Evolutionary conservation across 2,888 invertebrate genomes (phyloP).

Genomic region (Ormyrus pomaceus): DNA sequence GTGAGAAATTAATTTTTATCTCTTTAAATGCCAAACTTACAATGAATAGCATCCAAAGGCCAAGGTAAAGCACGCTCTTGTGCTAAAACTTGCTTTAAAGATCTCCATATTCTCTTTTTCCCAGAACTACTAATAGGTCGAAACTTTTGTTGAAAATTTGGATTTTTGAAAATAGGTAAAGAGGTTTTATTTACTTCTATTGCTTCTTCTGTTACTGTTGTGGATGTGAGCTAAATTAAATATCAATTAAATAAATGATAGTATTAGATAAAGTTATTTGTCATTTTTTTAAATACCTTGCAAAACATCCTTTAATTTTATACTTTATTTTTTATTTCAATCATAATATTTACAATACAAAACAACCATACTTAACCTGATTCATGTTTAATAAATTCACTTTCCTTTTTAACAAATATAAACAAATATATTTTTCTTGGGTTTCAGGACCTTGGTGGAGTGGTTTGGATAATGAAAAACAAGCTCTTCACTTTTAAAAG

Average conservation of each 20-base stretch:
- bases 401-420: no score
- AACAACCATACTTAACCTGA: neutral
- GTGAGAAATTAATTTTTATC: slow-evolving; percentile 36
- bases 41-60: slow-evolving; percentile 86
- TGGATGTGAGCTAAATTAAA: slow-evolving; percentile 3
- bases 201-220: slow-evolving; percentile 70
- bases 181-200: slow-evolving; percentile 67
- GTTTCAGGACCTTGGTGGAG: no score
- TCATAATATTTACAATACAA: neutral
- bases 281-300: no score
- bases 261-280: no score
- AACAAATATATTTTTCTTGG: no score
- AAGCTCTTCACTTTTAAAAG: no score
- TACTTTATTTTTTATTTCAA: neutral
- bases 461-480: no score
- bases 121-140: slow-evolving; percentile 70
- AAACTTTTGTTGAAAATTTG: slow-evolving; percentile 70
- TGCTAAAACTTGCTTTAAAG: slow-evolving; percentile 90
- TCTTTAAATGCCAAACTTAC: slow-evolving; percentile 76
- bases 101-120: slow-evolving; percentile 92
- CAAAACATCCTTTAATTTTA: no score
- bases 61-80: slow-evolving; percentile 88
- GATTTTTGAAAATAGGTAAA: slow-evolving; percentile 68
- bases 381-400: no score
- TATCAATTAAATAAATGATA: no score